Base-by-base conservation (phyloP, 2,888 invertebrate genomes). In the Diarsia rubi region DNA sequence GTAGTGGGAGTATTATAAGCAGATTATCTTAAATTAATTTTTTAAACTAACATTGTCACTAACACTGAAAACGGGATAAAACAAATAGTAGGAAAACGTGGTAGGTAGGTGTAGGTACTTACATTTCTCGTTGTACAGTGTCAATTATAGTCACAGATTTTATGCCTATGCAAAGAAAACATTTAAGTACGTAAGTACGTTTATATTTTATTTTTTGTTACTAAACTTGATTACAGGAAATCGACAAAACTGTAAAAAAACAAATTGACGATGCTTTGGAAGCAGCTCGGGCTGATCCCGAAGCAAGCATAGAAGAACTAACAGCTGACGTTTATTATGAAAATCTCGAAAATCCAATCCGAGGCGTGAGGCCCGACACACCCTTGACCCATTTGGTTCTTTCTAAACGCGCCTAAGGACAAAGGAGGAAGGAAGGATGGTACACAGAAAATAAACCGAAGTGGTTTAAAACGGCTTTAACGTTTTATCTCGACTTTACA, bases 201-300 rank as follows among this genome's bases (percentile, higher is more conserved):
- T 8, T 37, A 37, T 37, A 37, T 37, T 0, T 37, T 37, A 0
- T 37, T 37, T 16, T 47, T n/a, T n/a, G n/a, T n/a, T n/a, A n/a
- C n/a, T n/a, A n/a, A n/a, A 12, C 14, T 37, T 65, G 14, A 27
- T 77, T 80, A 45, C 77, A 77, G 77, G 49, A 27, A 44, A 37
- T 77, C 49, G 77, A 77, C 8, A 3, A 8, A 37, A 14, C 0
- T 8, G 0, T 12, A 16, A 14, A 12, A 19, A 45, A 44, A 49
- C 0, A 37, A 1, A n/a, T 64, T 3, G 37, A 59, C 4, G 42
- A 0, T 0, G 63, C 14, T 11, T 0, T 1, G 0, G 37, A 16
- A 12, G 5, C 21, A 37, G 0, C 73, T 11, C 11, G 0, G 21
- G 19, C 19, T 12, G 77, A 80, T 11, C 14, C 64, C 14, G 73